Evolutionary conservation across 1,140 invertebrate genomes (phyloP).

Genomic region (Centruroides vittatus): DNA sequence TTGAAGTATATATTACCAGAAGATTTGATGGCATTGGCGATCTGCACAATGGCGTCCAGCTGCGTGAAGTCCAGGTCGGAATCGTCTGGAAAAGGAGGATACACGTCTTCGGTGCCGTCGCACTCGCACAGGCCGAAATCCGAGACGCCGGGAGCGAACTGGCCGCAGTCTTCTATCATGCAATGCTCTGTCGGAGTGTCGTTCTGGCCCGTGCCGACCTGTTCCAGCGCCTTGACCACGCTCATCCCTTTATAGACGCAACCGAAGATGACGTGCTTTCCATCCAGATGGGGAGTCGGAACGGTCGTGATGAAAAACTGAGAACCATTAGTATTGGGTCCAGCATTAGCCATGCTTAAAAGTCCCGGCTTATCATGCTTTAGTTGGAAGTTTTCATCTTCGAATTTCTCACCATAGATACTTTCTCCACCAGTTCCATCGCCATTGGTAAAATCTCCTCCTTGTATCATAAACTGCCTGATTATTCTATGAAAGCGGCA

Average conservation of each 20-base stretch:
- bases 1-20: conserved; percentile 54
- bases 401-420: conserved; percentile 79
- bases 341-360: conserved; percentile 82
- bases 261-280: conserved; percentile 82
- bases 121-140: conserved; percentile 49
- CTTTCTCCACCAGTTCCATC: conserved; percentile 81
- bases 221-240: conserved; percentile 47
- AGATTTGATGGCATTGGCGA: conserved; percentile 46
- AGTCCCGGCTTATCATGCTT: conserved; percentile 45
- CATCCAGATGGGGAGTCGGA: conserved; percentile 69
- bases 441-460: conserved; percentile 63
- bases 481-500: conserved; percentile 49
- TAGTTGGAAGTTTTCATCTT: conserved; percentile 74
- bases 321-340: conserved; percentile 75
- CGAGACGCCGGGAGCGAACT: conserved; percentile 38
- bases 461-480: conserved; percentile 53
- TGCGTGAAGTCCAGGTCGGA: conserved; percentile 17
- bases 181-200: conserved; percentile 17
- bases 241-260: conserved; percentile 51
- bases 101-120: conserved; percentile 50
- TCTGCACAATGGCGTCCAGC: conserved; percentile 33
- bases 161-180: conserved; percentile 44
- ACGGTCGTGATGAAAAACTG: conserved; percentile 89
- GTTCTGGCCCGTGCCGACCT: conserved; percentile 31
- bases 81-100: conserved; percentile 59